phyloP scores from a whole-genome alignment of 2,888 invertebrate genomes.

The Oscheius onirici region DNA sequence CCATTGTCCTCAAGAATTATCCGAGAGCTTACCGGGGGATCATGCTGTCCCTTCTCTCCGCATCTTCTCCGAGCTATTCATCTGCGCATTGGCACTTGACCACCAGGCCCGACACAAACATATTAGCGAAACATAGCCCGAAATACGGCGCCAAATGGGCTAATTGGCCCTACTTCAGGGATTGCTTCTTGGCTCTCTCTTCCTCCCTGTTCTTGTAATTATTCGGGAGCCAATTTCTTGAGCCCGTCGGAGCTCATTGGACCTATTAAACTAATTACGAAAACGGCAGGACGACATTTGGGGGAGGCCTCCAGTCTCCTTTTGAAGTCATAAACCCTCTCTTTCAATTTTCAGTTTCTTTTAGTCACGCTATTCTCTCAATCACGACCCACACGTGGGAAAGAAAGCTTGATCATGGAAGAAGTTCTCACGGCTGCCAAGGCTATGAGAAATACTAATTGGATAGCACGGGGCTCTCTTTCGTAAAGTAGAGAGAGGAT shows the following conservation, averaged over 20 bases:
- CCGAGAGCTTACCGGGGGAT: neutral
- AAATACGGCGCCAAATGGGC: slow-evolving; percentile 24
- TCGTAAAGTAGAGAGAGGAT: too few species aligned
- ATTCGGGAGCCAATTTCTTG: neutral
- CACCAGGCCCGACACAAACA: neutral
- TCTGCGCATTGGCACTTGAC: too few species aligned
- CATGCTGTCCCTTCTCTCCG: neutral
- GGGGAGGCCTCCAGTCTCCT: neutral
- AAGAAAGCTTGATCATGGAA: neutral
- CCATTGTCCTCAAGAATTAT: too few species aligned
- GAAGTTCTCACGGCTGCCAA: too few species aligned
- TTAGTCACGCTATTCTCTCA: neutral
- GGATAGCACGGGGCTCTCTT: too few species aligned
- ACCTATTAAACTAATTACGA: slow-evolving; percentile 32
- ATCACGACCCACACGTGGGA: neutral
- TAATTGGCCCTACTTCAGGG: slow-evolving; percentile 14
- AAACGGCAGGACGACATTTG: slow-evolving; percentile 19
- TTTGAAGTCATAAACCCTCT: slow-evolving; percentile 3
- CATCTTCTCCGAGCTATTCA: too few species aligned
- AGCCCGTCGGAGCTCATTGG: slow-evolving; percentile 18
- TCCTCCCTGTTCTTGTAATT: slow-evolving; percentile 13
- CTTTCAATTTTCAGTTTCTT: neutral
- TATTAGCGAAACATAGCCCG: slow-evolving; percentile 21
- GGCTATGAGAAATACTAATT: too few species aligned
- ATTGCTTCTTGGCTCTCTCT: neutral